Percentiles rank a stretch among this genome's conserved stretches.
phyloP scores from a whole-genome alignment of 2,797 vertebrate species.

The Acomys russatus region DNA sequence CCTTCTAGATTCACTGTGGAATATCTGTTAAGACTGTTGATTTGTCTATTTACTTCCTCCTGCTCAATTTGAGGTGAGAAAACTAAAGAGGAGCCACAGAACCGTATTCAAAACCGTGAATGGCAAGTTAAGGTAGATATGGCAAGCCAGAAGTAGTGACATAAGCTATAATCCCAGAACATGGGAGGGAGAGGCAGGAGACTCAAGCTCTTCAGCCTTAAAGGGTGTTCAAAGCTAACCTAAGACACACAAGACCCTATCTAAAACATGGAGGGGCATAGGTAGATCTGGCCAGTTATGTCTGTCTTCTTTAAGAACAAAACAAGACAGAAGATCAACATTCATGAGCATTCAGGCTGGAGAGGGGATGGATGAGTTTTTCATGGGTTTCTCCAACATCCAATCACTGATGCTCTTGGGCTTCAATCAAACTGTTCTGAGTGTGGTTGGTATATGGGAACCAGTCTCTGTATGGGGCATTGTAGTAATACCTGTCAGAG shows the following conservation, averaged over 20 bases:
- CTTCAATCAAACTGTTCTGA: not conserved
- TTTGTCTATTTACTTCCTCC: not conserved
- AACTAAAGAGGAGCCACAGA: not conserved
- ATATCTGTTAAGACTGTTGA: not conserved
- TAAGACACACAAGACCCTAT: not conserved
- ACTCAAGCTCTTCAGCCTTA: not conserved
- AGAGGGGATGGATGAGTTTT: not conserved
- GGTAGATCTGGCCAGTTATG: not conserved
- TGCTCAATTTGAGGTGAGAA: not conserved
- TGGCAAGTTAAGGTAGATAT: not conserved
- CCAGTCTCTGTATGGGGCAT: not conserved
- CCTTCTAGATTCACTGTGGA: not conserved
- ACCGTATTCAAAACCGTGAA: not conserved
- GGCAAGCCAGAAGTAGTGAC: not conserved
- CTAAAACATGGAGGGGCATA: not conserved
- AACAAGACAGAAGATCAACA: not conserved
- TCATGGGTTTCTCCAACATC: not conserved
- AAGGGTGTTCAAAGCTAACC: not conserved
- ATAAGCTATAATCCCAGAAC: not conserved
- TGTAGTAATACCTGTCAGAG: not conserved
- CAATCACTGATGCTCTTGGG: not conserved
- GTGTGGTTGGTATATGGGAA: not conserved
- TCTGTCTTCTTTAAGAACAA: not conserved
- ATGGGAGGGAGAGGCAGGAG: not conserved
- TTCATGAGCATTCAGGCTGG: not conserved